Conservation (phyloP, 1,140 invertebrate species). For the Brachionus calyciflorus region DNA sequence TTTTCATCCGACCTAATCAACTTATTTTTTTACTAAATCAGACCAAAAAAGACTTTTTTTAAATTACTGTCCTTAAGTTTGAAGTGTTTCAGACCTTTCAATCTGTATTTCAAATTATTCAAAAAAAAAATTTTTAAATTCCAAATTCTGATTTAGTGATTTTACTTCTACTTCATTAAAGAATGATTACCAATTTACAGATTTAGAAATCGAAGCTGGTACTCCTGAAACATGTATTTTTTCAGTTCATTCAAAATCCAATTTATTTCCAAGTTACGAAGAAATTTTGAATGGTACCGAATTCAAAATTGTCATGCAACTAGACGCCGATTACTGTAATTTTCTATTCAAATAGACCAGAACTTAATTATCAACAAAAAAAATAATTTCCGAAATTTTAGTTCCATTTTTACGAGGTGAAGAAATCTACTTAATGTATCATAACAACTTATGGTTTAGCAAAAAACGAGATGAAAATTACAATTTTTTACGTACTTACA, state of each 20-base stretch:
- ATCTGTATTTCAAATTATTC: too few relatives aligned
- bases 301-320: conserved; percentile 17
- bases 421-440: conserved; percentile 43
- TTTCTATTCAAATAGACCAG: too few relatives aligned
- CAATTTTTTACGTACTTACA: conserved; percentile 38
- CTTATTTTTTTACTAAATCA: too few relatives aligned
- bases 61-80: too few relatives aligned
- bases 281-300: conserved; percentile 44
- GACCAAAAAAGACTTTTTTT: too few relatives aligned
- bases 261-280: conserved; percentile 24
- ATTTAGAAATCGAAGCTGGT: conserved; percentile 24
- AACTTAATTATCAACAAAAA: not conserved
- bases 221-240: conserved; percentile 40
- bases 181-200: conserved; percentile 32
- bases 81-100: too few relatives aligned
- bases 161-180: too few relatives aligned
- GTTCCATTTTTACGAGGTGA: conserved; percentile 41
- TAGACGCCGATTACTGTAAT: conserved; percentile 27
- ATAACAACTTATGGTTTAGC: conserved; percentile 33
- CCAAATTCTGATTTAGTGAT: too few relatives aligned
- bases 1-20: too few relatives aligned
- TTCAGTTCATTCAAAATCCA: conserved; percentile 19
- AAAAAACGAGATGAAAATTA: conserved; percentile 14
- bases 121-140: too few relatives aligned
- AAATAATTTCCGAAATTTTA: not conserved